Base-by-base conservation (phyloP, 2,888 invertebrate species). In the Sinohyriopsis cumingii region DNA sequence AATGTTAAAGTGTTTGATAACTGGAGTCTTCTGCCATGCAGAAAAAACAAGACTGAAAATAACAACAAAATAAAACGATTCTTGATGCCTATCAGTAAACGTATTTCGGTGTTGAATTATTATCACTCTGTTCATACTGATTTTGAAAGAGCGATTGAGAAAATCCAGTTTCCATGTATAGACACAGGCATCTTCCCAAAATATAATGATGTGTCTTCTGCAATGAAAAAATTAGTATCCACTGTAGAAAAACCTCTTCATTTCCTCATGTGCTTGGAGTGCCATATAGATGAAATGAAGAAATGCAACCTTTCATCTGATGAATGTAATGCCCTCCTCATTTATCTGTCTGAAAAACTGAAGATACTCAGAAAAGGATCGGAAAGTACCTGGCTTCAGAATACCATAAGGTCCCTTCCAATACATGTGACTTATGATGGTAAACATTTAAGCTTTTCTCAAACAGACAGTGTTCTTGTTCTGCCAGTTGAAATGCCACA, bases 401-500 rank as follows among this genome's bases (percentile, higher is more conserved):
- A 28, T 9, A 56, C 54, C 9, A 54, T 72, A n/a, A 55, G 28
- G n/a, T 33, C 20, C 7, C 59, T 72, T 28, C 69, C 69, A 28
- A 54, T 72, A 15, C 69, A 55, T 33, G 3, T 66, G 4, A 67
- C 72, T 18, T 33, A 59, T n/a, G 65, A 69, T 12, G 65, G 64
- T 0, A n/a, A 57, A 18, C 28, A 63, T 7, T 57, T 59, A 45
- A 18, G 53, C 6, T 45, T 73, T 33, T 59, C 54, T 12, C 22
- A 63, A 15, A 28, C 54, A 18, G n/a, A 9, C 6, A 61, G 61
- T 19, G 67, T 75, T 0, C 59, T 77, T 4, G 69, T 75, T n/a
- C 62, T 79, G n/a, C 73, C 76, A 24, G 18, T 22, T 53, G 55
- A 25, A 6, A 76, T 76, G n/a, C 75, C 74, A 25, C 3, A 53